These are phyloP conservation scores for Enteromius trimaculatus DNA, from an alignment of 2,797 vertebrate genomes.

Conservation along the genomic window DNA sequence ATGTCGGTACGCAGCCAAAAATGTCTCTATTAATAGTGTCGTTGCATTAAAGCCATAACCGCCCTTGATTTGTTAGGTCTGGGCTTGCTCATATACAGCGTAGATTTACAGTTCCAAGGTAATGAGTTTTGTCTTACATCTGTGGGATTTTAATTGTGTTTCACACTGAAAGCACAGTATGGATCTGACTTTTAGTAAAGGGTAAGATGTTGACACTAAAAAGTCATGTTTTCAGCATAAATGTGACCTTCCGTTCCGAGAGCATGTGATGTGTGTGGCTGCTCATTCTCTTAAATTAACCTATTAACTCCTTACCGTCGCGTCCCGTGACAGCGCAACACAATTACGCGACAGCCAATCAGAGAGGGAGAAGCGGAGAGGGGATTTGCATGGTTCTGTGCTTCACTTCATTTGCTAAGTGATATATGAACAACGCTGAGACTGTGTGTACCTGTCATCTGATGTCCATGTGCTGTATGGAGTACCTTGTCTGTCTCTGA, in stretches of 20 bases:
- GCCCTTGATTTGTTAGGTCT: conserved; percentile 55
- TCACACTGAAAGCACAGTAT: background rate
- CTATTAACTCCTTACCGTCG: conserved; percentile 59
- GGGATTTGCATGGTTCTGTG: conserved; percentile 35
- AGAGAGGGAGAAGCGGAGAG: conserved; percentile 15
- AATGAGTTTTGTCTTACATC: conserved; percentile 17
- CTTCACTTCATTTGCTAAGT: conserved; percentile 21
- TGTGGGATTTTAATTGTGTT: conserved; percentile 9
- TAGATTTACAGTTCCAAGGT: conserved; percentile 8
- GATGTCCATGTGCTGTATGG: conserved; percentile 4
- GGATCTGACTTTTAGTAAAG: conserved; percentile 11
- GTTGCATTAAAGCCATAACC: conserved; percentile 50
- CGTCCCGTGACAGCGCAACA: conserved; percentile 53
- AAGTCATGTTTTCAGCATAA: conserved; percentile 43
- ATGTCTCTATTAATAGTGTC: conserved; percentile 39
- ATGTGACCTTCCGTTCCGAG: conserved; percentile 42
- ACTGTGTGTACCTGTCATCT: conserved; percentile 28
- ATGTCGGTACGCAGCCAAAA: conserved; percentile 49
- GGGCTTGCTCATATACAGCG: conserved; percentile 20
- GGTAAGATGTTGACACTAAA: conserved; percentile 24
- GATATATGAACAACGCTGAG: conserved; percentile 22
- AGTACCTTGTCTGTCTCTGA: background rate
- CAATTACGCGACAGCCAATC: conserved; percentile 49
- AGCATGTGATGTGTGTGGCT: conserved; percentile 58
- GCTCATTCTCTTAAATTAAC: conserved; percentile 62